Conservation (phyloP, 1,140 invertebrate species). For the Apis dorsata region DNA sequence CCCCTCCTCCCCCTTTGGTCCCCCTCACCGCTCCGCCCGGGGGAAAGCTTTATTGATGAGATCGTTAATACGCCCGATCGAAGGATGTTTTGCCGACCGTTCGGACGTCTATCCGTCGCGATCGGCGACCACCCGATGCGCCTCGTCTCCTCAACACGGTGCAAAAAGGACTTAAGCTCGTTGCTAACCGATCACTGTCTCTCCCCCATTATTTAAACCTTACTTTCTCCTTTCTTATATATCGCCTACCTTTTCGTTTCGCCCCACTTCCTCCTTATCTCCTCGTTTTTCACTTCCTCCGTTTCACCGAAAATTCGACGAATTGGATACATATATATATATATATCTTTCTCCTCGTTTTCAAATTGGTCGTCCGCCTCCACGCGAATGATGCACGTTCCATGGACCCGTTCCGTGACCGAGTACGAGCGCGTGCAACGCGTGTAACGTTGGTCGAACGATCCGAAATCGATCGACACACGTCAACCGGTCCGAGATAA, state of each 20-base stretch:
- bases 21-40: slow-evolving; percentile 1
- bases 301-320: not conserved
- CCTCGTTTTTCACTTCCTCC: not conserved
- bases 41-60: slow-evolving; percentile 73
- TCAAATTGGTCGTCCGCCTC: no score
- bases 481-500: slow-evolving; percentile 54
- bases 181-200: slow-evolving; percentile 44
- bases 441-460: slow-evolving; percentile 24
- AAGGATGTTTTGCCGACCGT: slow-evolving; percentile 70
- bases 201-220: slow-evolving; percentile 55
- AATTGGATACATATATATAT: not conserved
- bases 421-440: not conserved
- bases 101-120: slow-evolving; percentile 75
- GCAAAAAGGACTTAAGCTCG: slow-evolving; percentile 56
- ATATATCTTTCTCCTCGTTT: no score
- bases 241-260: not conserved
- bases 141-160: slow-evolving; percentile 53
- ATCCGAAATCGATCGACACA: slow-evolving; percentile 38
- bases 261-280: slow-evolving; percentile 20
- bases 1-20: not conserved
- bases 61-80: slow-evolving; percentile 74
- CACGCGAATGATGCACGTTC: not conserved
- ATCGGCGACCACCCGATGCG: slow-evolving; percentile 76
- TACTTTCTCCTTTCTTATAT: slow-evolving; percentile 51
- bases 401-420: not conserved